A percentile compares a stretch with the other conserved stretches of the same genome.
Evolutionary conservation across 2,797 vertebrate genomes (phyloP).

Genomic region (Neoniphon sammara): DNA sequence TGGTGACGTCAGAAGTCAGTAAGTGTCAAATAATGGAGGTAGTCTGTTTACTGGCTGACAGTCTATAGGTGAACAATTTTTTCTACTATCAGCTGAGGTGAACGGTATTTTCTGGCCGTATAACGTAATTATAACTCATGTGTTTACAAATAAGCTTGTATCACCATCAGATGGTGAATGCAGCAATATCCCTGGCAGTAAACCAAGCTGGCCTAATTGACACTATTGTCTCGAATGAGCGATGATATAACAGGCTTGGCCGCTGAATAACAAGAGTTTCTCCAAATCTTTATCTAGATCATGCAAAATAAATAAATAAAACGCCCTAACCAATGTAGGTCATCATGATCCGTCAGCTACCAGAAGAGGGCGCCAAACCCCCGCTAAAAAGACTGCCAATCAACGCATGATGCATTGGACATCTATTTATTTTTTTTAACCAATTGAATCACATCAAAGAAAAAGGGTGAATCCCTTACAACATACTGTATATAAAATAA

Average conservation of each 20-base stretch:
- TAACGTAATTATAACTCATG: too few species aligned
- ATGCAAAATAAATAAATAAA: slow-evolving; percentile 12
- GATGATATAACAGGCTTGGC: background rate
- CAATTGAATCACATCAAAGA: slow-evolving; percentile 64
- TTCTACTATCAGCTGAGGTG: too few species aligned
- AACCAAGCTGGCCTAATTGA: background rate
- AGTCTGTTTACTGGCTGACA: too few species aligned
- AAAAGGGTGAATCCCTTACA: slow-evolving; percentile 35
- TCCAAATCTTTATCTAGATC: slow-evolving; percentile 9
- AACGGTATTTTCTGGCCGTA: too few species aligned
- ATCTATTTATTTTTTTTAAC: slow-evolving; percentile 71
- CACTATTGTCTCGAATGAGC: background rate
- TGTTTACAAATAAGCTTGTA: too few species aligned
- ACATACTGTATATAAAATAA: slow-evolving; percentile 73
- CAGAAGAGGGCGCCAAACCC: slow-evolving; percentile 54
- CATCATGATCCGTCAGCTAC: slow-evolving; percentile 1
- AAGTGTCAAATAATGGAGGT: too few species aligned
- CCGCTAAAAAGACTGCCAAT: background rate
- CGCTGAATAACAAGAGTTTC: background rate
- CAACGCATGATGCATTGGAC: slow-evolving; percentile 46
- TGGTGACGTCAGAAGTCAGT: too few species aligned
- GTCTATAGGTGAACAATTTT: too few species aligned
- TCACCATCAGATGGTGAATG: too few species aligned
- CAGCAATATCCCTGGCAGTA: background rate
- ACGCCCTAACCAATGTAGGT: slow-evolving; percentile 16